Percentiles rank a stretch among this genome's conserved stretches.
phyloP scores from a whole-genome alignment of 2,113 vertebrate species.

The Ptilorrhoa leucosticta region DNA sequence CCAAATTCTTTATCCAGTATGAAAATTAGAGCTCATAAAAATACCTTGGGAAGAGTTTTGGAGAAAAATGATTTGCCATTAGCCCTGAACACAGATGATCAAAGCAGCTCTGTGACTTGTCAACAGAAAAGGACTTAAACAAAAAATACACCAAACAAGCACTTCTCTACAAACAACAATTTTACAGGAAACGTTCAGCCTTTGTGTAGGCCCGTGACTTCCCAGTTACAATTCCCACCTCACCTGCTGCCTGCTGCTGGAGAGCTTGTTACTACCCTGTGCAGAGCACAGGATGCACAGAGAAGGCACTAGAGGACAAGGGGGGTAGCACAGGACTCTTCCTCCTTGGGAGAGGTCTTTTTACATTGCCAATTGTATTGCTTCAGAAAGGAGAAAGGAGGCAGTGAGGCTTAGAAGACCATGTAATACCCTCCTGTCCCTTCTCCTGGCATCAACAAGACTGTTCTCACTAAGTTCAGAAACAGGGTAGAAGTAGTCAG shows the following conservation, averaged over 20 bases:
- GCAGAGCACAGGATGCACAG: background rate
- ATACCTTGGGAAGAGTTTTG: background rate
- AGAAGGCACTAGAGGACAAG: background rate
- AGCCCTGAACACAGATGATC: background rate
- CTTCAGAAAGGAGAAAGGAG: background rate
- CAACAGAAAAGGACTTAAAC: background rate
- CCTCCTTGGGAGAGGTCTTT: background rate
- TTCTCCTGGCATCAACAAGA: background rate
- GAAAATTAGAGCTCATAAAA: background rate
- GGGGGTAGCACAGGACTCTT: background rate
- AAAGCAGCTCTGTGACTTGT: background rate
- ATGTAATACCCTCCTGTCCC: background rate
- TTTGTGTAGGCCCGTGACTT: background rate
- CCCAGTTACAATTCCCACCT: background rate
- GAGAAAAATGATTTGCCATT: background rate
- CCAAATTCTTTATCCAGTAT: background rate
- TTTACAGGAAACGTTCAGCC: background rate
- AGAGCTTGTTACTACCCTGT: background rate
- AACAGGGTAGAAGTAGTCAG: background rate
- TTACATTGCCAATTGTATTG: background rate
- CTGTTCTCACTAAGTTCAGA: background rate
- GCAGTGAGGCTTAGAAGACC: background rate
- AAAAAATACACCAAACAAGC: background rate
- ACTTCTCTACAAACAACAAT: background rate
- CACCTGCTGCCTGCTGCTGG: background rate